Evolutionary conservation across 2,797 vertebrate species (phyloP).

Genomic region (Lepidocolaptes lacrymiger): DNA sequence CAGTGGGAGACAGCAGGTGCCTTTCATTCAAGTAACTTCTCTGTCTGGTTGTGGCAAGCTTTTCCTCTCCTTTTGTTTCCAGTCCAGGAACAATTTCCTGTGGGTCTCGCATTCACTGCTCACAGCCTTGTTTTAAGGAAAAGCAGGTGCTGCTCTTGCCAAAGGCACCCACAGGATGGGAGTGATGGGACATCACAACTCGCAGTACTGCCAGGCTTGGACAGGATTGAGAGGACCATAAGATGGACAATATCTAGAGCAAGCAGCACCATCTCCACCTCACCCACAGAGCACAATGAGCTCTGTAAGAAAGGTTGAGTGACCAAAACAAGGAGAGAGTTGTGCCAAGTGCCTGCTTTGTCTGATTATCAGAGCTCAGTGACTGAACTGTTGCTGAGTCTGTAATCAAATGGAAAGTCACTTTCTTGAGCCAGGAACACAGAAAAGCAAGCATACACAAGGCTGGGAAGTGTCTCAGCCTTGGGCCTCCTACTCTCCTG

Average conservation of each 20-base stretch:
- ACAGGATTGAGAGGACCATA: accelerated
- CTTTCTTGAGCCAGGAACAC: not conserved
- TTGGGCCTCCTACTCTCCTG: not conserved
- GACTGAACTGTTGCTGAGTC: not conserved
- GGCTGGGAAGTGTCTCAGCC: not conserved
- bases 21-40: not conserved
- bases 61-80: not conserved
- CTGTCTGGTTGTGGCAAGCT: not conserved
- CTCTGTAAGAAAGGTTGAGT: not conserved
- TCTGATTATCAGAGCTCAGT: constrained; percentile 43
- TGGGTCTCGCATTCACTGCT: not conserved
- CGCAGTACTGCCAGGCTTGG: not conserved
- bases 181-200: not conserved
- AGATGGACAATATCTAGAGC: not conserved
- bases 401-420: constrained; percentile 22
- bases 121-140: not conserved
- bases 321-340: not conserved
- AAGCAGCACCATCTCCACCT: not conserved
- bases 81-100: not conserved
- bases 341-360: constrained; percentile 1
- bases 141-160: not conserved
- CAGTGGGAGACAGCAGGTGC: not conserved
- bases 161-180: not conserved
- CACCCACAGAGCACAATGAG: not conserved
- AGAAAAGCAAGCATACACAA: not conserved